These are phyloP conservation scores for Cheilosia urbana DNA, from an alignment of 2,888 invertebrate genomes.

Conservation along the genomic window DNA sequence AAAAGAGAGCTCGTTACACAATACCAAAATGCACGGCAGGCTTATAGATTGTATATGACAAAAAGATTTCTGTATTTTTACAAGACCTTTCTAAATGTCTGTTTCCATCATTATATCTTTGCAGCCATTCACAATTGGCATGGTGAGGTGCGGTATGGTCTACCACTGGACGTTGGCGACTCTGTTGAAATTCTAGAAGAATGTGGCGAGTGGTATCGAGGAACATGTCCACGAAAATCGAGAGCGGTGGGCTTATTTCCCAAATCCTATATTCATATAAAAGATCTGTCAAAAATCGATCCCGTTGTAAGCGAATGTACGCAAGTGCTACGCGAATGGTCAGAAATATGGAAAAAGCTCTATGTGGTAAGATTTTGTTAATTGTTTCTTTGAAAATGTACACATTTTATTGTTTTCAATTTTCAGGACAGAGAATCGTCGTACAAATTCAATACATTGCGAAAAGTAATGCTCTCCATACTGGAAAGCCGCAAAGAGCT, in stretches of 20 bases:
- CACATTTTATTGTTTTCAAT: not conserved
- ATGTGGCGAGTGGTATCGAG: conserved; percentile 92
- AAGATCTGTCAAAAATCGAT: conserved; percentile 94
- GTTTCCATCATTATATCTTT: conserved; percentile 42
- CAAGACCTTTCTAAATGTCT: not conserved
- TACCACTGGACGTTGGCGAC: conserved; percentile 95
- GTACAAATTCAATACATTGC: conserved; percentile 93
- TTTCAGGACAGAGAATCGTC: conserved; percentile 91
- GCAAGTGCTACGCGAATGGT: conserved; percentile 96
- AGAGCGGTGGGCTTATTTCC: conserved; percentile 90
- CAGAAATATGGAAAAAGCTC: conserved; percentile 94
- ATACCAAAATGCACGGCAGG: no score
- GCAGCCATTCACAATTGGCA: conserved; percentile 95
- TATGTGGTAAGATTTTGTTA: conserved; percentile 89
- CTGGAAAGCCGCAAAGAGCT: conserved; percentile 93
- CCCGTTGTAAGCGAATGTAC: conserved; percentile 96
- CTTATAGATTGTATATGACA: no score
- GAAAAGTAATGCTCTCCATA: conserved; percentile 95
- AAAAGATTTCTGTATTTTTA: not conserved
- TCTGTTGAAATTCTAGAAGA: conserved; percentile 96
- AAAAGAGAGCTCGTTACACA: no score
- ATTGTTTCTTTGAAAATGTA: not conserved
- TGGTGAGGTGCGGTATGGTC: conserved; percentile 91
- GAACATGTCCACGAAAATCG: conserved; percentile 91
- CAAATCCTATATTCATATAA: conserved; percentile 92